A percentile compares a stretch with the other conserved stretches of the same genome.
Evolutionary conservation across 2,888 invertebrate species (phyloP).

Genomic region (Ceriagrion tenellum): DNA sequence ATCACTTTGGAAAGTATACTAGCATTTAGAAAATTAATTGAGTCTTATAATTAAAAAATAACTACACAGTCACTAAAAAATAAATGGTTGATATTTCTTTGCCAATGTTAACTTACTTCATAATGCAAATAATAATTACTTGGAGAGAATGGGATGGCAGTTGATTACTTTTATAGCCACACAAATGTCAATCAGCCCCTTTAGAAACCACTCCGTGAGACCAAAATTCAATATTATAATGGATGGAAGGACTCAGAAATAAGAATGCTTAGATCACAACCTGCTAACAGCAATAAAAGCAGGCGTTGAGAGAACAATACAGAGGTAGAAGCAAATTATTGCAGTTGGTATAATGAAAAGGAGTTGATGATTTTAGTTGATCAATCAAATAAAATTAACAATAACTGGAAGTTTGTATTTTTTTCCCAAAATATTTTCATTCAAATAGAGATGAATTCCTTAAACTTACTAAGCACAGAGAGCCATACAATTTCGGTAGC

Average conservation of each 20-base stretch:
- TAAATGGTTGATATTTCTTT: not conserved
- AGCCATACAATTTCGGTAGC: slow-evolving; percentile 50
- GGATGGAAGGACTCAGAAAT: not conserved
- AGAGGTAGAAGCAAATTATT: slow-evolving; percentile 27
- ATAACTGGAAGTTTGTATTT: slow-evolving; percentile 43
- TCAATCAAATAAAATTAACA: slow-evolving; percentile 40
- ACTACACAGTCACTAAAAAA: slow-evolving; percentile 30
- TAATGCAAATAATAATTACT: slow-evolving; percentile 42
- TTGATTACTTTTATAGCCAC: slow-evolving; percentile 31
- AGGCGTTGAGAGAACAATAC: not conserved
- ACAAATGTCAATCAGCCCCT: slow-evolving; percentile 24
- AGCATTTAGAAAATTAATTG: not conserved
- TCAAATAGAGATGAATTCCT: slow-evolving; percentile 53
- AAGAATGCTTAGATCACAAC: slow-evolving; percentile 33
- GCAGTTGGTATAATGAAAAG: not conserved
- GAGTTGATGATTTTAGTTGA: slow-evolving; percentile 50
- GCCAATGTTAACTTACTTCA: slow-evolving; percentile 26
- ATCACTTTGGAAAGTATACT: not conserved
- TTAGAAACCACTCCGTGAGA: not conserved
- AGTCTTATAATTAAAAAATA: slow-evolving; percentile 6
- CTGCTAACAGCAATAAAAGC: slow-evolving; percentile 9
- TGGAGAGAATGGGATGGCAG: slow-evolving; percentile 35
- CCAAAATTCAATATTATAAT: not conserved
- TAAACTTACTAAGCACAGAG: slow-evolving; percentile 40
- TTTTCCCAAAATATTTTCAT: slow-evolving; percentile 53